Base-by-base conservation (phyloP, 2,888 invertebrate genomes). In the Meandrusa payeni region DNA sequence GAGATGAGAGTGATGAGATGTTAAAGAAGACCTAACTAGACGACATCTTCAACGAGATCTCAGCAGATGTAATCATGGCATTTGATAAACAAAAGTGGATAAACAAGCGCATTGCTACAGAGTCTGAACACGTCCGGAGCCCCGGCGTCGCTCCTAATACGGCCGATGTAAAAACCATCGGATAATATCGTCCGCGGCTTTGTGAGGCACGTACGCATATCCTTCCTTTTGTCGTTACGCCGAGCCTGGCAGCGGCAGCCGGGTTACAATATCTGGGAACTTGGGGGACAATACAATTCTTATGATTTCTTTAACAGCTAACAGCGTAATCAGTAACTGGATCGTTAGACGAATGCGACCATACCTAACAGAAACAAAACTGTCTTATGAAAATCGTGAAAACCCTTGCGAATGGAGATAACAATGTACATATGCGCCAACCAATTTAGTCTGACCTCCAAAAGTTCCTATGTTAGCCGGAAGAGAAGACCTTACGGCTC, bases 201-300 rank as follows among this genome's bases (percentile, higher is more conserved):
- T 87, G 83, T 85, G 71, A 59, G 63, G 67, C 86, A 87, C 86
- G 86, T 86, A 75, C 77, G 54, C 57, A 56, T 65, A 79, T 79
- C 80, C 83, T 82, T 76, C 76, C 79, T 70, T 75, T 83, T 79
- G 81, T 80, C 69, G 68, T 59, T 60, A 58, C 45, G 48, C 48
- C 55, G 51, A 12, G 44, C 34, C 34, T 39, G 28, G 10, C 28
- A 12, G 33, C 11, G 32, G 32, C 39, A 33, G 23, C 44, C 44
- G 17, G 39, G 43, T 26, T 23, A 22, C 23, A 17, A 7, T 26
- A 19, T 33, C 33, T 41, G 41, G 27, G 41, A 41, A 41, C 33
- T n/a, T 10, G 2, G 38, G 37, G 43, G 22, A 43, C 32, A 20
- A 38, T 27, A 7, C 31, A 26, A 24, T 27, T 33, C 20, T 31